Evolutionary conservation across 1,140 invertebrate species (phyloP).

Genomic region (Globodera ellingtonae): DNA sequence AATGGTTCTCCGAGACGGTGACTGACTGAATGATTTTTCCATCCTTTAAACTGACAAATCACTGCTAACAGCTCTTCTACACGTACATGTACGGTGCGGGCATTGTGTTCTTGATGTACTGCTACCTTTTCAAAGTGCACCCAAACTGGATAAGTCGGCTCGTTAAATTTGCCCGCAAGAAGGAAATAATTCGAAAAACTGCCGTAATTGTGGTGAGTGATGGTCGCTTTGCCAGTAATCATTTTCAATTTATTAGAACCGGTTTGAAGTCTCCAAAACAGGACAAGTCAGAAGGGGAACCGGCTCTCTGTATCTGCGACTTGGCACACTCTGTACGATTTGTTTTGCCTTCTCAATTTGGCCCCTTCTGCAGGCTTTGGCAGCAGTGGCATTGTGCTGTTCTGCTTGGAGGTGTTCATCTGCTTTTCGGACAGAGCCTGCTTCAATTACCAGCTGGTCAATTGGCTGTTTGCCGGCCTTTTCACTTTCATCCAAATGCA

Average conservation of each 20-base stretch:
- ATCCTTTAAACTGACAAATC: constrained; percentile 9
- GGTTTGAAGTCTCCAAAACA: constrained; percentile 23
- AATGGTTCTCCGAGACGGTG: constrained; percentile 61
- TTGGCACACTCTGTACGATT: constrained; percentile 29
- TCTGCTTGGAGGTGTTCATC: constrained; percentile 63
- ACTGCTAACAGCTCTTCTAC: constrained; percentile 59
- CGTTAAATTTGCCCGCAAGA: constrained; percentile 31
- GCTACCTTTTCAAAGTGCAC: constrained; percentile 61
- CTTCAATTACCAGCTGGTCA: constrained; percentile 49
- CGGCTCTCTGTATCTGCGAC: constrained; percentile 24
- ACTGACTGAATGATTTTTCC: constrained; percentile 12
- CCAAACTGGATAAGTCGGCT: constrained; percentile 52
- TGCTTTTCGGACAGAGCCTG: constrained; percentile 53
- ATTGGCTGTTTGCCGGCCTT: constrained; percentile 54
- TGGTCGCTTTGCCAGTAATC: neutral
- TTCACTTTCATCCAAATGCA: constrained; percentile 66
- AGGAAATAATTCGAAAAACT: constrained; percentile 6
- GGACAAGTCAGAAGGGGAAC: constrained; percentile 36
- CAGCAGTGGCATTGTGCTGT: constrained; percentile 61
- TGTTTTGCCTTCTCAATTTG: neutral
- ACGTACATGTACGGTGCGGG: constrained; percentile 61
- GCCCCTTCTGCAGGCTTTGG: constrained; percentile 55
- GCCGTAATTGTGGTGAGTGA: neutral
- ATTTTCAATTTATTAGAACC: neutral
- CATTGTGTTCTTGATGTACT: constrained; percentile 59